These are phyloP conservation scores for Drosophila mauritiana DNA, from an alignment of 1,140 invertebrate genomes.

Conservation along the genomic window DNA sequence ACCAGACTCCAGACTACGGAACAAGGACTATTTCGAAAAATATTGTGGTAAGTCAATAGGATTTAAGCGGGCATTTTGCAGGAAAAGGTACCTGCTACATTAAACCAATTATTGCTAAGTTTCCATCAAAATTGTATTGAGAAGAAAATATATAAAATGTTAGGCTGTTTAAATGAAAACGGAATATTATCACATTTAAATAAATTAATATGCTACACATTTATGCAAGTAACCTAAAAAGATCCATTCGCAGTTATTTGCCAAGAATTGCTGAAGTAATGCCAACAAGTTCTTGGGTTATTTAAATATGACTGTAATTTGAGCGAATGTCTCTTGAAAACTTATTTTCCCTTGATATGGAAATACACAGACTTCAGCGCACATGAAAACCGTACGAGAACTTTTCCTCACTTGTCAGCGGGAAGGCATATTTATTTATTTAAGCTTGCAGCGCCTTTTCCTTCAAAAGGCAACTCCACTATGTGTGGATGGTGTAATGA, in stretches of 20 bases:
- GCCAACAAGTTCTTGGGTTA: not conserved
- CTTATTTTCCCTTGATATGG: conserved; percentile 20
- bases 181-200: too few relatives aligned
- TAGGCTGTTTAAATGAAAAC: too few relatives aligned
- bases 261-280: not conserved
- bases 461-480: conserved; percentile 65
- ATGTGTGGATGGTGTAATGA: conserved; percentile 74
- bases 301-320: conserved; percentile 20
- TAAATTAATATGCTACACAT: too few relatives aligned
- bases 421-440: conserved; percentile 35
- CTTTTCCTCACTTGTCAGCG: conserved; percentile 13
- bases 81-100: not conserved
- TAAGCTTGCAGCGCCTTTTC: conserved; percentile 3
- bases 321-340: conserved; percentile 26
- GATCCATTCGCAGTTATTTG: too few relatives aligned
- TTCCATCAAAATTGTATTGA: not conserved
- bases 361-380: conserved; percentile 6
- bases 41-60: conserved; percentile 24
- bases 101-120: not conserved
- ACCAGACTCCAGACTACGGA: conserved; percentile 46
- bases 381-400: not conserved
- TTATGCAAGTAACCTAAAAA: too few relatives aligned
- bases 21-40: conserved; percentile 29
- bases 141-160: too few relatives aligned
- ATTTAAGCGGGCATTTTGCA: too few relatives aligned